A percentile compares a stretch with the other conserved stretches of the same genome.
phyloP scores from a whole-genome alignment of 2,113 vertebrate genomes.

The Pelvicachromis taeniatus region DNA sequence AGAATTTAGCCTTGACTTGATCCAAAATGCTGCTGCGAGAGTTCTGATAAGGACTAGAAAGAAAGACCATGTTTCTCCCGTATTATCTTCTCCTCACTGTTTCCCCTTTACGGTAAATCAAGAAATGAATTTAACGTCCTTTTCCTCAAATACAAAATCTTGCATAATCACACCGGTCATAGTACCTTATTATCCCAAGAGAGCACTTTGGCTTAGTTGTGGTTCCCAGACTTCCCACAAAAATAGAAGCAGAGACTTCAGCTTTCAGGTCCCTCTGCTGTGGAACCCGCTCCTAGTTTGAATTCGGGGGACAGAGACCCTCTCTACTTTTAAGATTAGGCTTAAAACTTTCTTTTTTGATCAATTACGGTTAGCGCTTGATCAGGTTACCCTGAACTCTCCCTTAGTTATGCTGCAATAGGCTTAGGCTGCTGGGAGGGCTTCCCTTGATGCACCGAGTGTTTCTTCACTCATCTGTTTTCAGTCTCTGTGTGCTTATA shows the following conservation, averaged over 20 bases:
- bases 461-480: neutral
- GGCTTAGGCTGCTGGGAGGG: accelerated
- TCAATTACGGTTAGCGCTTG: neutral
- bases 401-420: neutral
- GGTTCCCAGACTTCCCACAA: neutral
- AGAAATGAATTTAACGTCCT: neutral
- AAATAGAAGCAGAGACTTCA: neutral
- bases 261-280: neutral
- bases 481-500: neutral
- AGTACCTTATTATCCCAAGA: neutral
- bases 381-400: neutral
- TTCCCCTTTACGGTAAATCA: neutral
- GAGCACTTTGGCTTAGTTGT: neutral
- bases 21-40: neutral
- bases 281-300: neutral
- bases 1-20: neutral
- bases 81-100: neutral
- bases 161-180: neutral
- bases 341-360: neutral
- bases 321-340: neutral
- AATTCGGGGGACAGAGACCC: neutral
- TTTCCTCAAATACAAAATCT: neutral
- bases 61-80: neutral
- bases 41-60: neutral
- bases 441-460: neutral